Percentiles rank a stretch among this genome's conserved stretches.
Conservation (phyloP, 1,140 invertebrate species). For the Telenomus remus region DNA sequence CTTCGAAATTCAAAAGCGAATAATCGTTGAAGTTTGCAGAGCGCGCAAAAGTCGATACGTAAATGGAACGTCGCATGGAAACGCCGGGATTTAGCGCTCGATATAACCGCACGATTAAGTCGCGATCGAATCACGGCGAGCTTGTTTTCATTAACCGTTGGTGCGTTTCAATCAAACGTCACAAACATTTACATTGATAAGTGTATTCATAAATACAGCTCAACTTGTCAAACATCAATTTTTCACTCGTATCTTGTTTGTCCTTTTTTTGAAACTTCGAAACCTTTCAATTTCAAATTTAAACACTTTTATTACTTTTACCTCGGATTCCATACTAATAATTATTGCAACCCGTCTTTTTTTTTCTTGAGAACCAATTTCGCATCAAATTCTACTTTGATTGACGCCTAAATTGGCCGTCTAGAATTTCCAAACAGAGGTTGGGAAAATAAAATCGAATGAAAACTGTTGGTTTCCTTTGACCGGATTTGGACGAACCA, state of each 20-base stretch:
- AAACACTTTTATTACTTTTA: no score
- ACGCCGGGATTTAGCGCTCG: slow-evolving; percentile 56
- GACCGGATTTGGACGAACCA: no score
- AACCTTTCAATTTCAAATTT: no score
- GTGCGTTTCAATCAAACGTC: slow-evolving; percentile 24
- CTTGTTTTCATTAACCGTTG: slow-evolving; percentile 44
- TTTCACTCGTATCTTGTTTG: neutral
- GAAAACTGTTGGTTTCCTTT: no score
- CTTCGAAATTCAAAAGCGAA: slow-evolving; percentile 18
- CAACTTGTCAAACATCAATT: neutral
- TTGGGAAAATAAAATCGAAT: no score
- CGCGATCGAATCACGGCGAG: slow-evolving; percentile 46
- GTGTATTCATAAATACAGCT: neutral
- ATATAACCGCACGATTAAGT: slow-evolving; percentile 51
- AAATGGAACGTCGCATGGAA: slow-evolving; percentile 60
- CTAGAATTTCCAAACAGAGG: no score
- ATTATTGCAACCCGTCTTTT: no score
- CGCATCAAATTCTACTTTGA: no score
- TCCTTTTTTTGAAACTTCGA: no score
- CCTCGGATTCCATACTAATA: no score
- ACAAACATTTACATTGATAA: slow-evolving; percentile 6
- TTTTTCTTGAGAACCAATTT: no score
- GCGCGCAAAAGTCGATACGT: slow-evolving; percentile 56
- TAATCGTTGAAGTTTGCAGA: slow-evolving; percentile 42
- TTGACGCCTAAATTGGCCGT: no score